Percentiles rank a stretch among this genome's conserved stretches.
Conservation (phyloP, 1,140 invertebrate species). For the Dinoponera quadriceps region DNA sequence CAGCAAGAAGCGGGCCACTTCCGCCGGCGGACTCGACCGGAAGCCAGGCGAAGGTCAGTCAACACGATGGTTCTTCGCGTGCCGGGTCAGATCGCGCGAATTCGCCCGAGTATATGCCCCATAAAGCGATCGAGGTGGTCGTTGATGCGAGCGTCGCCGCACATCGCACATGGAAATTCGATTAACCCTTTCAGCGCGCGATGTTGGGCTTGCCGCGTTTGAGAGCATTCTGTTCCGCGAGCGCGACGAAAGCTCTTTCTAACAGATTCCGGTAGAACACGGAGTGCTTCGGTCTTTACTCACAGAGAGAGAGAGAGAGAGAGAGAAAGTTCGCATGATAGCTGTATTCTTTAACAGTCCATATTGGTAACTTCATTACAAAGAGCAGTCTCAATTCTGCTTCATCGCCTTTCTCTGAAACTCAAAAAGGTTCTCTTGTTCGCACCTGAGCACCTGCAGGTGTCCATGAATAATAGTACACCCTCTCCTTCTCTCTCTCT, state of each 20-base stretch:
- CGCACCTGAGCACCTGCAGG: neutral
- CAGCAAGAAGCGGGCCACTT: conserved; percentile 93
- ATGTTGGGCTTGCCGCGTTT: conserved; percentile 17
- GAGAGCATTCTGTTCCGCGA: neutral
- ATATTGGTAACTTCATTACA: neutral
- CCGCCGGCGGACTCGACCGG: conserved; percentile 90
- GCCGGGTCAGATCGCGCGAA: neutral
- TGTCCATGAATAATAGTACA: conserved; percentile 25
- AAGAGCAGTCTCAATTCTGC: neutral
- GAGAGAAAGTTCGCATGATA: conserved; percentile 3
- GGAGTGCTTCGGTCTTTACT: neutral
- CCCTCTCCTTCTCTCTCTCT: neutral
- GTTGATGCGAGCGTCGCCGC: conserved; percentile 1
- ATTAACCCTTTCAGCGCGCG: conserved; percentile 53
- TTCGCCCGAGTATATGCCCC: conserved; percentile 1
- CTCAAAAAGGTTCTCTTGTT: neutral
- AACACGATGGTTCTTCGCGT: too few species aligned
- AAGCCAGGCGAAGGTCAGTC: conserved; percentile 89
- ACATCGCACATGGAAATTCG: conserved; percentile 39
- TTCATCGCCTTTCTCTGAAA: neutral
- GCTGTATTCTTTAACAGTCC: neutral
- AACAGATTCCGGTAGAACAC: neutral
- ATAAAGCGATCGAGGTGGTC: conserved; percentile 1
- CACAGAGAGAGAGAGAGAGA: too few species aligned
- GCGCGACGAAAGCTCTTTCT: neutral